Conservation (phyloP, 2,113 vertebrate genomes). For the Tinamus guttatus region DNA sequence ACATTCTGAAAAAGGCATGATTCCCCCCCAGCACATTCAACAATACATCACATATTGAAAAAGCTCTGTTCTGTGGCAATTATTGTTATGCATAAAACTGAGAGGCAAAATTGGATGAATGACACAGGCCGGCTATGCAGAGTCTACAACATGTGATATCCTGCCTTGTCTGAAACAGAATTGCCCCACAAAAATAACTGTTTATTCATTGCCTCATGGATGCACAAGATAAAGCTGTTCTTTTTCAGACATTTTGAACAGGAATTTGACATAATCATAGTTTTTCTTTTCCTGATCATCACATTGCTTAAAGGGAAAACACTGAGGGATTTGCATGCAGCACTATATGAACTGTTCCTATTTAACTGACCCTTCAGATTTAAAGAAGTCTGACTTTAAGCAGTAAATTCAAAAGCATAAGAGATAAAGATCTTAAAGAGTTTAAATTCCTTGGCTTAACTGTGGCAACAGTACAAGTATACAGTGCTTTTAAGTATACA, state of each 20-base stretch:
- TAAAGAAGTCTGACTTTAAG: neutral
- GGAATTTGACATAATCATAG: neutral
- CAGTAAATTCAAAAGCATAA: too few species aligned
- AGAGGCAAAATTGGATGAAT: neutral
- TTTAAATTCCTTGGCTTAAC: neutral
- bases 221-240: neutral
- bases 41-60: neutral
- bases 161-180: neutral
- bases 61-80: neutral
- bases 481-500: neutral
- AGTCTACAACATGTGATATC: neutral
- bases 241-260: neutral
- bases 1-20: neutral
- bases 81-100: neutral
- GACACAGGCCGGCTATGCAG: neutral
- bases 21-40: neutral
- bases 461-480: too few species aligned
- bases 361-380: neutral
- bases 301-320: neutral
- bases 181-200: neutral
- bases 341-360: neutral
- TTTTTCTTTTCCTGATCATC: neutral
- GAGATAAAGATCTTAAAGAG: neutral
- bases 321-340: neutral
- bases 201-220: neutral